Base-by-base conservation (phyloP, 2,797 vertebrate species). In the Hydrolagus colliei region DNA sequence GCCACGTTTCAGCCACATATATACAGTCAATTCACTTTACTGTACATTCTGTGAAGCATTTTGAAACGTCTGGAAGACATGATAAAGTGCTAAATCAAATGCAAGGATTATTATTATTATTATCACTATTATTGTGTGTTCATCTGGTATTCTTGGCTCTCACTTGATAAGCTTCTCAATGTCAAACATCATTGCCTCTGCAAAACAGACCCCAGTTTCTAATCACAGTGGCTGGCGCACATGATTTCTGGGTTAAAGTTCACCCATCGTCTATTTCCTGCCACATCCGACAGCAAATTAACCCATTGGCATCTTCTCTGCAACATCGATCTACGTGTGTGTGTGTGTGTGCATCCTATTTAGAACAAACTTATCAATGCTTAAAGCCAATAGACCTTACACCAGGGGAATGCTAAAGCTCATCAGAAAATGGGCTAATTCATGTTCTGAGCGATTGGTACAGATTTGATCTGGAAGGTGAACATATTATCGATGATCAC, bases 211-310 rank as follows among this genome's bases (percentile, higher is more conserved):
- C 16, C 16, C 32, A 11, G 9, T 20, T 9, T 68, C 79, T 20
- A 32, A 35, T 20, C 79, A 35, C 79, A 41, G 32, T n/a, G 41
- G 8, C 2, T n/a, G 41, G 8, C 2, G 32, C 11, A 13, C 65
- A 71, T 71, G 79, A 71, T 71, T 84, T 84, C 79, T 84, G 79
- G 79, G 79, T 84, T 32, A 84, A 71, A 84, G 79, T 84, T 84
- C 79, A 52, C 79, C 63, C 27, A 67, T 52, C 65, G 9, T 84
- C 52, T 71, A 84, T 84, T 84, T 84, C 79, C 79, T 84, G 79
- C 79, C 63, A 84, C 79, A 84, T 84, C 32, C 62, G 65, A 71
- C 79, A 16, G 20, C 65, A 71, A 84, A 41, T 84, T 84, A 84
- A 84, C 65, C 65, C 79, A 9, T 71, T 18, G 18, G n/a, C 65